Evolutionary conservation across 2,797 vertebrate genomes (phyloP).

Genomic region (Paratrypauchen microcephalus): DNA sequence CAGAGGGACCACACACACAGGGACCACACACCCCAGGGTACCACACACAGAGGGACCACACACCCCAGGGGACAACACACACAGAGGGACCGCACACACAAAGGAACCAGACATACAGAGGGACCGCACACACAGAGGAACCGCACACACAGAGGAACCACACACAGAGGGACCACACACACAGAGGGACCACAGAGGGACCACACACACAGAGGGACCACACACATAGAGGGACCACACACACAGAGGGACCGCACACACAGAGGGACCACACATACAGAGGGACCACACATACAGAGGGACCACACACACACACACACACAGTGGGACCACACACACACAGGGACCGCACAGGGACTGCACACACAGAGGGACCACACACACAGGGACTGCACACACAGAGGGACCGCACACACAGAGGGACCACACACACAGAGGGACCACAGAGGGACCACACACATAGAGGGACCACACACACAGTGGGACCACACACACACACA

Average conservation of each 20-base stretch:
- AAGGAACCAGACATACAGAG: background rate
- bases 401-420: no score
- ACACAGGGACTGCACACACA: no score
- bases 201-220: slow-evolving; percentile 27
- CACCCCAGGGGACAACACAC: slow-evolving; percentile 34
- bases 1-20: background rate
- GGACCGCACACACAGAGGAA: slow-evolving; percentile 34
- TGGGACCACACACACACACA: no score
- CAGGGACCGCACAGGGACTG: no score
- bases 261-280: slow-evolving; percentile 22
- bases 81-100: slow-evolving; percentile 38
- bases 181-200: slow-evolving; percentile 19
- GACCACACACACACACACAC: slow-evolving; percentile 35
- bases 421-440: no score
- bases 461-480: no score
- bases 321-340: no score
- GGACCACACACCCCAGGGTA: no score
- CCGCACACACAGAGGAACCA: slow-evolving; percentile 41
- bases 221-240: slow-evolving; percentile 43
- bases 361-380: no score
- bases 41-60: slow-evolving; percentile 44
- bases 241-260: slow-evolving; percentile 36
- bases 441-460: no score
- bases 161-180: slow-evolving; percentile 38
- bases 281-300: slow-evolving; percentile 36